Base-by-base conservation (phyloP, 1,140 invertebrate species). In the Calosoma granatense region DNA sequence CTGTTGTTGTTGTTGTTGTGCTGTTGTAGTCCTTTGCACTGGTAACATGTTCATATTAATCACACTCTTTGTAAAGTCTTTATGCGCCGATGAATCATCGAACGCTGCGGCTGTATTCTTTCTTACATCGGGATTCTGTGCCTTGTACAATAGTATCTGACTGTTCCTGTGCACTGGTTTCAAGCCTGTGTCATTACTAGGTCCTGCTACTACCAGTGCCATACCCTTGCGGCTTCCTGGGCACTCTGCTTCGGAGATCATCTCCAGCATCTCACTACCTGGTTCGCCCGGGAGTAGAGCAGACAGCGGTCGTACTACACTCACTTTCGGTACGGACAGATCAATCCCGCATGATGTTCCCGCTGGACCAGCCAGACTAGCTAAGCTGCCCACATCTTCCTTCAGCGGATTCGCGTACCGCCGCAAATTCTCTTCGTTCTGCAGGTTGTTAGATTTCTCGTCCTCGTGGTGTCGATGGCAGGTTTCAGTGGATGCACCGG, bases 361-460 rank as follows among this genome's bases (percentile, higher is more conserved):
- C 11, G 64, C 66, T 52, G 66, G 68, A 41, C 55, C 43, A 59
- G 67, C 65, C 26, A 67, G 64, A 59, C 67, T 68, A 4, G 64
- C 68, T 62, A 70, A 60, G 58, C 70, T 71, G 15, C 69, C 70
- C 21, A 70, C 63, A 76, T 77, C 74, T 21, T 80, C 81, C 60
- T 81, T 83, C 12, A 82, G 61, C 0, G 81, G 80, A 64, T 82
- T 83, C 12, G 80, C 75, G 64, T 82, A 82, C 76, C 77, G 83
- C 30, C 89, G 78, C 20, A 92, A 74, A 64, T 93, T 92, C 70
- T 94, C 89, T 67, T 93, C 90, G 70, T 92, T 92, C 67, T 92
- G 89, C 41, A 92, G 73, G 68, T 93, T 93, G 65, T 92, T 92
- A 0, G 87, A 88, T 65, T 92, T 91, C 64, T 92, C 88, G 69